These are phyloP conservation scores for Caenorhabditis remanei DNA, from an alignment of 1,140 invertebrate genomes.

Conservation along the genomic window DNA sequence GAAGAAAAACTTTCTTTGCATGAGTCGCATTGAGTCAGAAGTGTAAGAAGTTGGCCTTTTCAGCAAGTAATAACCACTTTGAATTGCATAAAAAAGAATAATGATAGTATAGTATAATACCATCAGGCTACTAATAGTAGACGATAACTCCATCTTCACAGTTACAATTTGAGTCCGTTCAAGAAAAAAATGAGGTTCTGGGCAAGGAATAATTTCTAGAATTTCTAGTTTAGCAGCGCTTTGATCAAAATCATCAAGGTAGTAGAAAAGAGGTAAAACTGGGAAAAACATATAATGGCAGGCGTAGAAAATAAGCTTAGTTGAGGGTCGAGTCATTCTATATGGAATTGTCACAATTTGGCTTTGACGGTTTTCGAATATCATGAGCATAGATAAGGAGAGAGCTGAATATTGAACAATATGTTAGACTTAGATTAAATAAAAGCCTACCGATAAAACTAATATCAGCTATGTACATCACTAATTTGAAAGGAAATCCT, in stretches of 20 bases:
- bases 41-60: not conserved
- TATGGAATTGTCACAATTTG: not conserved
- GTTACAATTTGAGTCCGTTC: not conserved
- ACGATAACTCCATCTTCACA: not conserved
- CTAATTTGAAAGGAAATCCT: not conserved
- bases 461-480: not conserved
- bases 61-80: conserved; percentile 9
- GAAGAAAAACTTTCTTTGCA: conserved; percentile 4
- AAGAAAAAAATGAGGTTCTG: not conserved
- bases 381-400: not conserved
- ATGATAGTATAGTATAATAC: not conserved
- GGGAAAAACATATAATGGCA: not conserved
- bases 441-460: not conserved
- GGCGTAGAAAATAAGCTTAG: not conserved
- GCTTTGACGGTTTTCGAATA: not conserved
- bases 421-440: not conserved
- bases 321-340: not conserved
- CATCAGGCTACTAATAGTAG: not conserved
- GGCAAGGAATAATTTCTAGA: not conserved
- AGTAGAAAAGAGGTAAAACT: not conserved
- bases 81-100: not conserved
- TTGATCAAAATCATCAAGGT: not conserved
- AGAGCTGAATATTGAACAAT: not conserved
- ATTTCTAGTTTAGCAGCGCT: not conserved
- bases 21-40: not conserved